A percentile compares a stretch with the other conserved stretches of the same genome.
Evolutionary conservation across 2,888 invertebrate species (phyloP).

Genomic region (Andricus quercusramuli): DNA sequence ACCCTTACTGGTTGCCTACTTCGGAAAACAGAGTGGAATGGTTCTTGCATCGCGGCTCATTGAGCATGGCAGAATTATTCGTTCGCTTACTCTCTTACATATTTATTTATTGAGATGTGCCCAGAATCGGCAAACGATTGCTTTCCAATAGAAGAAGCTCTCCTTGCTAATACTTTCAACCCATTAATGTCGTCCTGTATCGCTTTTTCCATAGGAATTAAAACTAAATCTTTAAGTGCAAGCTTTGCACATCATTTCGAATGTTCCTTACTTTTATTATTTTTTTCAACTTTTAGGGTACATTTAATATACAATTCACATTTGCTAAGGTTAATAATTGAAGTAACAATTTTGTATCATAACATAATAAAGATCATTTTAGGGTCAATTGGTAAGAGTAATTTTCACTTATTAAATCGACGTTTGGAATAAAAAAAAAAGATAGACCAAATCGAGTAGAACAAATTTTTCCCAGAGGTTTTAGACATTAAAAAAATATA

Average conservation of each 20-base stretch:
- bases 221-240: not conserved
- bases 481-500: too few species aligned
- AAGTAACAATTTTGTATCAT: too few species aligned
- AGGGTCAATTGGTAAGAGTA: too few species aligned
- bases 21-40: constrained; percentile 4
- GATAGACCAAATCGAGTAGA: too few species aligned
- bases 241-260: not conserved
- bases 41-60: constrained; percentile 4
- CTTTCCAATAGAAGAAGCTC: not conserved
- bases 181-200: not conserved
- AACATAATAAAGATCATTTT: too few species aligned
- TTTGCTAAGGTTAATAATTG: not conserved
- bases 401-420: too few species aligned
- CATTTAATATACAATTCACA: too few species aligned
- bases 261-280: not conserved
- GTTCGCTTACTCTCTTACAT: constrained; percentile 16
- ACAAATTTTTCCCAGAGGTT: too few species aligned
- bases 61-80: constrained; percentile 21
- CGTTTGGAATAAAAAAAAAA: too few species aligned
- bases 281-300: too few species aligned
- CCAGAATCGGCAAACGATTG: constrained; percentile 5
- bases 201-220: not conserved
- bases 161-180: not conserved
- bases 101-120: constrained; percentile 33
- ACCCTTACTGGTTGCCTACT: not conserved